phyloP scores from a whole-genome alignment of 2,888 invertebrate genomes.

The Teinopalpus imperialis region DNA sequence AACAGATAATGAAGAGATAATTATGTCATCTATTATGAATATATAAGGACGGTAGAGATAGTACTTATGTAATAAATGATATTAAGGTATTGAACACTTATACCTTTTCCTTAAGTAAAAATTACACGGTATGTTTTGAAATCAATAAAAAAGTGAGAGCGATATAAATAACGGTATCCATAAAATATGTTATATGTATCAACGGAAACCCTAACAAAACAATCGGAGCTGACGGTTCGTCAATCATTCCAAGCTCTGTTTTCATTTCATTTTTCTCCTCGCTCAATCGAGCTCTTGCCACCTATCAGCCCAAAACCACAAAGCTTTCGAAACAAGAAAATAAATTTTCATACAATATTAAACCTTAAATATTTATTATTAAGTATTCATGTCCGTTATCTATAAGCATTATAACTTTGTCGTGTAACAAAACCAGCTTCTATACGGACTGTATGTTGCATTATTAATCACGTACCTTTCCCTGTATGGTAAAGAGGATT shows the following conservation, averaged over 20 bases:
- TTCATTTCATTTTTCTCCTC: conserved; percentile 30
- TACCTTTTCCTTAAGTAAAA: too few relatives aligned
- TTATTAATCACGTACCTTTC: conserved; percentile 31
- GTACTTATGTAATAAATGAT: too few relatives aligned
- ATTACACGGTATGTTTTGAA: too few relatives aligned
- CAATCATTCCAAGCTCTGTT: conserved; percentile 31
- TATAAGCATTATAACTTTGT: neutral
- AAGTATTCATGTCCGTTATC: neutral
- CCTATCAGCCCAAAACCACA: conserved; percentile 14
- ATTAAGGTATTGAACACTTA: too few relatives aligned
- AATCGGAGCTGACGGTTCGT: conserved; percentile 30
- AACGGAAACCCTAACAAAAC: conserved; percentile 22
- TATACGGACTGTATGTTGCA: conserved; percentile 24
- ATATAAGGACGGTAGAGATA: too few relatives aligned
- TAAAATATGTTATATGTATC: neutral
- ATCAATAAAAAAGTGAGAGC: too few relatives aligned
- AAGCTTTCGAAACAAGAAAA: neutral
- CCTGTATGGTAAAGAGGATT: conserved; percentile 40
- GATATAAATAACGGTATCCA: too few relatives aligned
- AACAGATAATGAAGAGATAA: too few relatives aligned
- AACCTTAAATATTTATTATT: neutral
- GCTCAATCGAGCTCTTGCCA: conserved; percentile 12
- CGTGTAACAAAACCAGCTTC: conserved; percentile 5
- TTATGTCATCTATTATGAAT: too few relatives aligned
- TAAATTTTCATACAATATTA: neutral